Evolutionary conservation across 2,797 vertebrate genomes (phyloP), one percentile per base, ranked within the genome.

Genomic region (Varecia variegata): DNA sequence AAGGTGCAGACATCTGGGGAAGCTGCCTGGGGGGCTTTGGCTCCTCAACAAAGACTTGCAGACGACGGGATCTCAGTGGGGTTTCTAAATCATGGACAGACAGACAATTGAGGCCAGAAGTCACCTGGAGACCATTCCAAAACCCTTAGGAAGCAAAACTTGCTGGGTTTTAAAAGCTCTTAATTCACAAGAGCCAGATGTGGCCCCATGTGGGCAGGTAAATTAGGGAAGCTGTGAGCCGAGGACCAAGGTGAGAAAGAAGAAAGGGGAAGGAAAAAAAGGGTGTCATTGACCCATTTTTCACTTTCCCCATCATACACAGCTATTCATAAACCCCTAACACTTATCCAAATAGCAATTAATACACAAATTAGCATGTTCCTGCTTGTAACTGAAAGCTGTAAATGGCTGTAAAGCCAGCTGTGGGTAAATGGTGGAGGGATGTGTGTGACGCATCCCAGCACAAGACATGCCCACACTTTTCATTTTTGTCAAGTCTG

Each of bases 11-110:
- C 98, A 98, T 98, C 98, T 98, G 98, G 97, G 98, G 97, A 96
- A 98, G 98, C 97, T 96, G 98, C 98, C 98, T 58, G 95, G 94
- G 97, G 98, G 98, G 96, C 97, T 98, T 98, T 98, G 98, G 98
- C 98, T 98, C 90, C 97, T 95, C 98, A 98, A 98, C 98, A 99
- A 98, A 99, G 98, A 97, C 92, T 82, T 81, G 70, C 92, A 93
- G 94, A 98, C 91, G 98, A 97, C 96, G 97, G 95, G 93, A 95
- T 93, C 98, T 98, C 97, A 73, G 97, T 91, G 88, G 86, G 95
- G 96, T 93, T 97, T 98, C 97, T 98, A 98, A 98, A 98, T 98
- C 97, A 89, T 17, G 79, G 96, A 90, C 73, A 89, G 97, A 97
- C 3, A 45, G 93, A 96, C 96, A 96, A 95, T 97, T 97, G 98